phyloP scores from a whole-genome alignment of 2,113 vertebrate species.

The Euleptes europaea region DNA sequence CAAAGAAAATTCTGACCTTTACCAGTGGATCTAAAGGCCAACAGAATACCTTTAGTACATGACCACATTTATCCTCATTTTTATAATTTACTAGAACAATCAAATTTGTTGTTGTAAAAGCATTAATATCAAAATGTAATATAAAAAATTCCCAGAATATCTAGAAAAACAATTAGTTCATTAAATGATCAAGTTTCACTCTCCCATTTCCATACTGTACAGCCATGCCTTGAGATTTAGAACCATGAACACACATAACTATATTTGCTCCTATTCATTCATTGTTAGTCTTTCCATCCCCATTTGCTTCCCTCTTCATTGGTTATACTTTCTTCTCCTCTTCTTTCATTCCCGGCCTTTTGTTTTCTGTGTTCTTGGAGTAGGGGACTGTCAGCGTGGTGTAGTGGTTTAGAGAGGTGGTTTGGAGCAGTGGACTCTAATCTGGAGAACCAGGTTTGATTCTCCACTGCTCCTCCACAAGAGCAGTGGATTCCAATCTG shows the following conservation, averaged over 20 bases:
- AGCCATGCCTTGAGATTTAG: neutral
- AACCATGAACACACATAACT: neutral
- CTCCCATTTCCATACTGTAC: neutral
- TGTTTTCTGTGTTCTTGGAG: neutral
- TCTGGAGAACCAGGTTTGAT: too few species aligned
- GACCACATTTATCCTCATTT: neutral
- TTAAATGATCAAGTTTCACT: neutral
- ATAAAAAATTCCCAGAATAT: neutral
- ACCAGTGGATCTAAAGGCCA: neutral
- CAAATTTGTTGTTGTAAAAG: neutral
- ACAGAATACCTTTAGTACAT: neutral
- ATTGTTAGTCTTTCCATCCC: neutral
- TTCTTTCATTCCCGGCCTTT: neutral
- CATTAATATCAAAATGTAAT: neutral
- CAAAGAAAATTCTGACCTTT: neutral
- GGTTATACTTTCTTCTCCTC: neutral
- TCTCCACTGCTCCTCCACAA: too few species aligned
- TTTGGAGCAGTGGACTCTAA: too few species aligned
- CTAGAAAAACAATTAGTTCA: neutral
- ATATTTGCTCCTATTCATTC: neutral
- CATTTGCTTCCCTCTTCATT: neutral
- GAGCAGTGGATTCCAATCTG: too few species aligned
- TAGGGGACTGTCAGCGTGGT: too few species aligned
- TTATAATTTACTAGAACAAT: neutral
- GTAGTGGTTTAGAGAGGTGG: too few species aligned